These are phyloP conservation scores for Orthosia cruda DNA, from an alignment of 2,888 invertebrate species.

Conservation along the genomic window DNA sequence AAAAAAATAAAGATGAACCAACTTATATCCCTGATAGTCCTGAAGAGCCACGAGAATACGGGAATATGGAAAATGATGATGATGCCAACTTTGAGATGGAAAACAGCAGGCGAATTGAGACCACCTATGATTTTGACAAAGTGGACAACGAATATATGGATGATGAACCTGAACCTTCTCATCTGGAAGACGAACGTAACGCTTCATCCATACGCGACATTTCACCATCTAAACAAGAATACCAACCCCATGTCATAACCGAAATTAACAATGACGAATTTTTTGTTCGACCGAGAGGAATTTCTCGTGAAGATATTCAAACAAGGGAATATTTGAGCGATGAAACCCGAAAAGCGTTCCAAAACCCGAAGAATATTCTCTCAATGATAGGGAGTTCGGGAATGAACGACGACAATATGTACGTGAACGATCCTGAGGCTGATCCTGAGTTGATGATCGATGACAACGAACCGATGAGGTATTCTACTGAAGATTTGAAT, in stretches of 20 bases:
- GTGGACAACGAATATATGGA: conserved; percentile 92
- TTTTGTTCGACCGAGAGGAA: conserved; percentile 95
- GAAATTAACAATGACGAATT: conserved; percentile 97
- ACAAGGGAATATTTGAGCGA: conserved; percentile 95
- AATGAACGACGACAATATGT: conserved; percentile 81
- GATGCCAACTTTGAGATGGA: conserved; percentile 82
- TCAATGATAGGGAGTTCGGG: conserved; percentile 91
- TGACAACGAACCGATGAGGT: conserved; percentile 81
- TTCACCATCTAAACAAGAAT: conserved; percentile 88
- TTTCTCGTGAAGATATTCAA: conserved; percentile 96
- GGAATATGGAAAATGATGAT: conserved; percentile 83
- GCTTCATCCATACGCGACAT: conserved; percentile 80
- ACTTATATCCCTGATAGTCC: conserved; percentile 86
- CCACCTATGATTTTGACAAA: conserved; percentile 91
- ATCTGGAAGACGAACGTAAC: conserved; percentile 75
- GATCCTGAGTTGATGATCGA: conserved; percentile 86
- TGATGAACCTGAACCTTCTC: conserved; percentile 78
- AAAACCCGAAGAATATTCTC: conserved; percentile 93
- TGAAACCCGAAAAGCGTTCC: conserved; percentile 96
- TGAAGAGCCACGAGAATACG: conserved; percentile 88
- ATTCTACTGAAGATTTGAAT: conserved; percentile 87
- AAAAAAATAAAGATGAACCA: conserved; percentile 89
- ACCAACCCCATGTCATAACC: conserved; percentile 93
- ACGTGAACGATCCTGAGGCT: conserved; percentile 84
- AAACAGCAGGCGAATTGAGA: conserved; percentile 84